A percentile compares a stretch with the other conserved stretches of the same genome.
Conservation (phyloP, 2,113 vertebrate genomes). For the Gopherus evgoodei region DNA sequence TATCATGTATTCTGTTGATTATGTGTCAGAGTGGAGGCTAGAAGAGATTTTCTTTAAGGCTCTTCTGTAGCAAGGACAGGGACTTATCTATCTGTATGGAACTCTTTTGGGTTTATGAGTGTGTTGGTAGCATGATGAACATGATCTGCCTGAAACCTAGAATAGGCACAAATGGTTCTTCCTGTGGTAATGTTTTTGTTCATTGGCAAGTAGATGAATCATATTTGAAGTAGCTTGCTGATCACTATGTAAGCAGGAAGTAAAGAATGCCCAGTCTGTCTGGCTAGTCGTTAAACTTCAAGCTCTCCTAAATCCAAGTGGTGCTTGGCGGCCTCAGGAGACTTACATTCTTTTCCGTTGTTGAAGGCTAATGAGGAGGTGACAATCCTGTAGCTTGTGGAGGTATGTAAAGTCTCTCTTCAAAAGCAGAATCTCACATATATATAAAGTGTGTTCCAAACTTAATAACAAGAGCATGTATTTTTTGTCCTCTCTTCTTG, state of each 20-base stretch:
- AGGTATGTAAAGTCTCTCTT: fast-evolving
- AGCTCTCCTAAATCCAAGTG: too few relatives aligned
- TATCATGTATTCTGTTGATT: neutral
- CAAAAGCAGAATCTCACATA: neutral
- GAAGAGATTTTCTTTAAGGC: neutral
- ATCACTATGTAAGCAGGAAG: neutral
- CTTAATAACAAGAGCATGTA: neutral
- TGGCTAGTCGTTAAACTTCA: neutral
- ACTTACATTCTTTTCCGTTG: neutral
- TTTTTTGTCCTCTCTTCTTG: neutral
- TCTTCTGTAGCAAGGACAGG: neutral
- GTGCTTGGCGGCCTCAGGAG: neutral
- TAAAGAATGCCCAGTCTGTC: neutral
- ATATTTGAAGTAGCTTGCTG: neutral
- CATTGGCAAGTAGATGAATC: neutral
- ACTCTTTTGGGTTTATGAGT: neutral
- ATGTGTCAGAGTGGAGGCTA: neutral
- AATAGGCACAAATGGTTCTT: neutral
- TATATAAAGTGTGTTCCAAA: neutral
- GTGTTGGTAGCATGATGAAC: neutral
- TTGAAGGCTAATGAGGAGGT: neutral
- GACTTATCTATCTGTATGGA: neutral
- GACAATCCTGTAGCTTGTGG: neutral
- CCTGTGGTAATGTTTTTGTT: neutral
- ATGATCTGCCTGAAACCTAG: neutral